Evolutionary conservation across 2,888 invertebrate species (phyloP).

Genomic region (Drymonia ruficornis): DNA sequence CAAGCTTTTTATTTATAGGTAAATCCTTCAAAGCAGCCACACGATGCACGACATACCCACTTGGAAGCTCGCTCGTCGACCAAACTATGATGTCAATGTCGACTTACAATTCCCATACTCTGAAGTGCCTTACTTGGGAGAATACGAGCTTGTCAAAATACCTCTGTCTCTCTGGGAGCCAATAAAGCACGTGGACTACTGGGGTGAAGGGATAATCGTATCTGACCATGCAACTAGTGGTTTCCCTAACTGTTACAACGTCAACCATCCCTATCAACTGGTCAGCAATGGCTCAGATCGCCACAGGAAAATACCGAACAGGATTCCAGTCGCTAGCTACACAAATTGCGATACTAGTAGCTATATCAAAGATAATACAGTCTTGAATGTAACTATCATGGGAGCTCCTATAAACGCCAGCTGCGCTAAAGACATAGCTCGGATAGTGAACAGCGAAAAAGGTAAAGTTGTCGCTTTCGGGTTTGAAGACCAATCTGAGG

Average conservation of each 20-base stretch:
- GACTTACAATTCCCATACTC: slow-evolving; percentile 54
- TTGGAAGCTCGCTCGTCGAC: slow-evolving; percentile 32
- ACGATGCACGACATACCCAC: slow-evolving; percentile 23
- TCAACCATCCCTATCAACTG: slow-evolving; percentile 50
- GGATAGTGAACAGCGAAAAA: slow-evolving; percentile 45
- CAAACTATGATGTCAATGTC: slow-evolving; percentile 47
- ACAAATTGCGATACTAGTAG: slow-evolving; percentile 48
- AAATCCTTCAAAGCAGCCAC: neutral
- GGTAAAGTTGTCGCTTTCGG: slow-evolving; percentile 52
- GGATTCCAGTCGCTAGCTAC: slow-evolving; percentile 49
- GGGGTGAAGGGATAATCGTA: slow-evolving; percentile 54
- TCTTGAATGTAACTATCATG: slow-evolving; percentile 50
- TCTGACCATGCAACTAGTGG: slow-evolving; percentile 37
- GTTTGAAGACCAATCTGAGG: slow-evolving; percentile 32
- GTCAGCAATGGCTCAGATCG: slow-evolving; percentile 53
- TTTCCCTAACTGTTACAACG: slow-evolving; percentile 51
- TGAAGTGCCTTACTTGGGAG: slow-evolving; percentile 53
- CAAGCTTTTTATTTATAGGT: neutral
- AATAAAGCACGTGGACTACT: slow-evolving; percentile 55
- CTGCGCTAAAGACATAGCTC: slow-evolving; percentile 51
- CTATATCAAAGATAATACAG: slow-evolving; percentile 51
- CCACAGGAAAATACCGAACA: slow-evolving; percentile 53
- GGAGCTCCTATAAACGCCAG: slow-evolving; percentile 53
- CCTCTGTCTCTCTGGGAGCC: slow-evolving; percentile 30
- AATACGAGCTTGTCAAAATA: slow-evolving; percentile 48